Percentiles rank a stretch among this genome's conserved stretches.
Conservation (phyloP, 2,113 vertebrate species). For the Eolophus roseicapilla region DNA sequence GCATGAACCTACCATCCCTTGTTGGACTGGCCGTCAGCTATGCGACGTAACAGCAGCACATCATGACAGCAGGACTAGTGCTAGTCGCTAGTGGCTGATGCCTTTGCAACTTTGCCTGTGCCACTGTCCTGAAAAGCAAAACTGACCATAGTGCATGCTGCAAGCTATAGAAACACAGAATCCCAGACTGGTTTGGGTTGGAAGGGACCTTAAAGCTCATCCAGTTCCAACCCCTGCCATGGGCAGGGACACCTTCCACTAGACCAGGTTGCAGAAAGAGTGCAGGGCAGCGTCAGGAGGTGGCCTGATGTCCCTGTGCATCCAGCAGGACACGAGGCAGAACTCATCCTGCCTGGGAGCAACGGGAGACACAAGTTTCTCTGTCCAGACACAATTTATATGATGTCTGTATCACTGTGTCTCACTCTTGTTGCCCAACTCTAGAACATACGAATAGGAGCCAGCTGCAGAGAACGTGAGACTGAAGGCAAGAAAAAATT, state of each 20-base stretch:
- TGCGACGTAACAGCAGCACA: background rate
- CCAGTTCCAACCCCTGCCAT: background rate
- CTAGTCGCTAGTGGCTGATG: background rate
- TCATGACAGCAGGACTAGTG: too few species aligned
- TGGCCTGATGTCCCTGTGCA: background rate
- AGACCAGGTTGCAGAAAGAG: fast-evolving
- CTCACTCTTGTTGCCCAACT: background rate
- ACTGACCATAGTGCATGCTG: fast-evolving
- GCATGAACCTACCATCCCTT: too few species aligned
- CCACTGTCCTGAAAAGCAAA: background rate
- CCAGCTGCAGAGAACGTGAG: background rate
- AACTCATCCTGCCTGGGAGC: background rate
- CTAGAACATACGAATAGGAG: background rate
- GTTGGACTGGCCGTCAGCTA: background rate
- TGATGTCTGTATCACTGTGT: background rate
- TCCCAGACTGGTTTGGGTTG: background rate
- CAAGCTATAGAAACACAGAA: background rate
- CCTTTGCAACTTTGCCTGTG: background rate
- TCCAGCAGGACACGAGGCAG: background rate
- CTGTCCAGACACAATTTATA: background rate
- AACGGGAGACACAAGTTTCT: background rate
- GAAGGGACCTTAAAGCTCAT: background rate
- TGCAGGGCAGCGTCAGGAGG: background rate
- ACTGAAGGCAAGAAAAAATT: background rate
- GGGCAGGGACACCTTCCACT: background rate